Percentiles rank a stretch among this genome's conserved stretches.
Evolutionary conservation across 2,888 invertebrate species (phyloP).

Genomic region (Xylophagus ater): DNA sequence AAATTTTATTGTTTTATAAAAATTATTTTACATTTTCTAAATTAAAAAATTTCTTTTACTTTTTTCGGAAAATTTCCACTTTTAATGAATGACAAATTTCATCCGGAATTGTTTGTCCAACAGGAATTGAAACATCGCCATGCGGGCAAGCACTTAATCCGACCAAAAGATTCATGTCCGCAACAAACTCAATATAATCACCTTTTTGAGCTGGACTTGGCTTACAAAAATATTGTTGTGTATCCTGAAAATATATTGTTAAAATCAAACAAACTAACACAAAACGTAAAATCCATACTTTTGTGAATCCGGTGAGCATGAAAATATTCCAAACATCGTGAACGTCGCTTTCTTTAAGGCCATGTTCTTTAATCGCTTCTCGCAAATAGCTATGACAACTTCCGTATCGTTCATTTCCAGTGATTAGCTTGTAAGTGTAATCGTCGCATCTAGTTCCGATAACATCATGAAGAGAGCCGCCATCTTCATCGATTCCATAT

Average conservation of each 20-base stretch:
- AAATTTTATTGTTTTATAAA: no score
- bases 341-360: conserved; percentile 39
- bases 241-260: conserved; percentile 26
- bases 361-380: conserved; percentile 35
- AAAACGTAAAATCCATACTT: conserved; percentile 18
- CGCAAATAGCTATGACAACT: conserved; percentile 41
- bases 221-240: conserved; percentile 42
- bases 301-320: conserved; percentile 42
- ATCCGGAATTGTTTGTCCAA: conserved; percentile 37
- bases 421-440: conserved; percentile 41
- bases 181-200: conserved; percentile 43
- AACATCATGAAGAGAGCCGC: conserved; percentile 40
- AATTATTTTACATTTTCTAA: background rate
- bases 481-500: conserved; percentile 42
- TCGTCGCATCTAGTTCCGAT: conserved; percentile 42
- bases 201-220: conserved; percentile 40
- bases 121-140: conserved; percentile 39
- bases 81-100: conserved; percentile 36
- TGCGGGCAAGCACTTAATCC: conserved; percentile 41
- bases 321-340: conserved; percentile 45
- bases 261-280: background rate
- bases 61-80: conserved; percentile 36
- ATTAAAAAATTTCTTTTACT: conserved; percentile 11
- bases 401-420: conserved; percentile 35
- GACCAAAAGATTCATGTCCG: conserved; percentile 42